phyloP scores from a whole-genome alignment of 1,140 invertebrate species.

The Penaeus chinensis region DNA sequence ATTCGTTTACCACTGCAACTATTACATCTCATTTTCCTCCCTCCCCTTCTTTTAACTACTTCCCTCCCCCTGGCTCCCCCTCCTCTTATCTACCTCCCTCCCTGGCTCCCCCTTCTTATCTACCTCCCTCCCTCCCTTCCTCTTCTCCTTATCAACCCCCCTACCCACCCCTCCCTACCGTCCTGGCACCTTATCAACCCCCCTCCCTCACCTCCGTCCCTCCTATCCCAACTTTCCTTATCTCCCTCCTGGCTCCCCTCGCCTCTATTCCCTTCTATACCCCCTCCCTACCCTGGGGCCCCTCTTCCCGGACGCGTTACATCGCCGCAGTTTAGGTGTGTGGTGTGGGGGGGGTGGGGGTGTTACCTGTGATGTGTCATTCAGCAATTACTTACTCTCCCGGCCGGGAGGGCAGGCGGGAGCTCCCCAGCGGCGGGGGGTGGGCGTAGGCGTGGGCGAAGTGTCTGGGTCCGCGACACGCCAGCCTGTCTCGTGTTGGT shows the following conservation, averaged over 20 bases:
- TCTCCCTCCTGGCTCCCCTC: not conserved
- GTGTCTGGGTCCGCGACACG: too few relatives aligned
- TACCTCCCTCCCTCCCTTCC: not conserved
- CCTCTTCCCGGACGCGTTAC: not conserved
- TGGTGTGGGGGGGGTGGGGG: too few relatives aligned
- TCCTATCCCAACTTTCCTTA: not conserved
- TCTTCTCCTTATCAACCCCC: not conserved
- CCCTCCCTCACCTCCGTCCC: not conserved
- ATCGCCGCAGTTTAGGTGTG: too few relatives aligned
- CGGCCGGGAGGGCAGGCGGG: too few relatives aligned
- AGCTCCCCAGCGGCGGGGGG: too few relatives aligned
- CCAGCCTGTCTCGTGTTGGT: too few relatives aligned
- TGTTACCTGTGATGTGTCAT: too few relatives aligned
- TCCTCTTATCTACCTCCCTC: too few relatives aligned
- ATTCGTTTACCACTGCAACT: constrained; percentile 20
- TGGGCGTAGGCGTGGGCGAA: too few relatives aligned
- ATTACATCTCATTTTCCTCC: not conserved
- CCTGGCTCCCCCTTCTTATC: not conserved
- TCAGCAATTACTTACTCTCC: too few relatives aligned
- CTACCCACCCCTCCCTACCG: not conserved
- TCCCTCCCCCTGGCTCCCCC: not conserved
- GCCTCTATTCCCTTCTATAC: not conserved
- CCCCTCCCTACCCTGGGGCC: not conserved
- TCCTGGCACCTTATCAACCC: not conserved
- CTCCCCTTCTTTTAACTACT: not conserved